Evolutionary conservation across 1,140 invertebrate genomes (phyloP), one percentile per base, ranked within the genome.

Genomic region (Bombus consobrinus): DNA sequence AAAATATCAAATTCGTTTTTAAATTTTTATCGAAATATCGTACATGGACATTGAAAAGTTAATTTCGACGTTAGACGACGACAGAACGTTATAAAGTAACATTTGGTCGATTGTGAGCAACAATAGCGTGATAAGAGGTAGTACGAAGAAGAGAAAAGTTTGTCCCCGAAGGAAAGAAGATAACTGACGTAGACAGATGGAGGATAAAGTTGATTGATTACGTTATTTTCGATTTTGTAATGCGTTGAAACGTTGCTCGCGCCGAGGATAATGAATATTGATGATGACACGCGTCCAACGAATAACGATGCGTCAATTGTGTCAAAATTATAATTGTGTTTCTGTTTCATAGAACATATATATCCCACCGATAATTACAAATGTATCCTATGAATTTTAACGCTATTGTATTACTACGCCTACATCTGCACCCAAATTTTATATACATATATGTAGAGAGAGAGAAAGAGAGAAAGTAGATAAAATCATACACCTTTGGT

Each of bases 261-360:
- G 34, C n/a, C 32, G 32, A 5, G 75, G 57, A 28, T 77, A 77
- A 77, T 77, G 75, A 77, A 77, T 77, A 77, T 77, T 62, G 75
- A 77, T 77, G 75, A 22, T n/a, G 57, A 62, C 37, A 59, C 53
- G 4, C 37, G 37, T 28, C 25, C 75, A 62, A 77, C 57, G 75
- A 41, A 77, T 37, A 77, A 41, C 37, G 75, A 62, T 41, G 75
- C 57, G 75, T 66, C 64, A 47, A 68, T 68, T 34, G 28, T 25
- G 41, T 79, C 41, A 34, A 41, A 47, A 68, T 47, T 66, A n/a
- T 79, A 79, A 79, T 79, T 32, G n/a, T 15, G 62, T 79, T 68
- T 47, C 32, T 28, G 22, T 59, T n/a, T 8, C 34, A n/a, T 77
- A 18, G 28, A 77, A 77, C 37, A 22, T 41, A 18, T 53, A 53